A percentile compares a stretch with the other conserved stretches of the same genome.
phyloP scores from a whole-genome alignment of 1,140 invertebrate genomes.

The Helicoverpa zea region DNA sequence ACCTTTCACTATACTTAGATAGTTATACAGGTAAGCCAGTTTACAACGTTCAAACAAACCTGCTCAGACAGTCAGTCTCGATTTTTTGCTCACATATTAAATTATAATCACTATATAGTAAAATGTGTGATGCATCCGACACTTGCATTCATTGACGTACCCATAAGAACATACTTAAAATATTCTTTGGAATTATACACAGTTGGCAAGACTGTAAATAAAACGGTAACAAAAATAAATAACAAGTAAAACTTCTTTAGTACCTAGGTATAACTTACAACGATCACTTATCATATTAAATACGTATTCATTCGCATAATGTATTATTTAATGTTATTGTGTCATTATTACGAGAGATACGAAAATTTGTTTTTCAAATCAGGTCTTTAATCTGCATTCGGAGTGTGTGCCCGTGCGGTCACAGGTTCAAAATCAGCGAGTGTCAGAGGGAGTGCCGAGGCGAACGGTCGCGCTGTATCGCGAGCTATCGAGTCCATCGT shows the following conservation, averaged over 20 bases:
- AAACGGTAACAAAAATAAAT: not conserved
- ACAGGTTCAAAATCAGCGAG: constrained; percentile 67
- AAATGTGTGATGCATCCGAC: too few relatives aligned
- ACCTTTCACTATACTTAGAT: constrained; percentile 16
- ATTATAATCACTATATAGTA: not conserved
- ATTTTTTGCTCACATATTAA: not conserved
- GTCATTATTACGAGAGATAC: constrained; percentile 1
- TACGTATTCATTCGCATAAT: not conserved
- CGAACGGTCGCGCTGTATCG: constrained; percentile 66
- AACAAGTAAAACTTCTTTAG: not conserved
- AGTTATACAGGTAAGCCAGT: too few relatives aligned
- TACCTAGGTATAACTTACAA: not conserved
- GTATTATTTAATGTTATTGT: not conserved
- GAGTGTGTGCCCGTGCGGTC: constrained; percentile 42
- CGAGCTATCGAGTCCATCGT: constrained; percentile 17
- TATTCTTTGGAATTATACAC: too few relatives aligned
- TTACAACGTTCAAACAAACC: too few relatives aligned
- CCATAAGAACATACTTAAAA: too few relatives aligned
- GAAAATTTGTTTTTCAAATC: not conserved
- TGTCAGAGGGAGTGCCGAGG: constrained; percentile 67
- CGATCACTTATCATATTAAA: not conserved
- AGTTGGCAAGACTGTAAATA: not conserved
- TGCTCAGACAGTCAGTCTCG: too few relatives aligned
- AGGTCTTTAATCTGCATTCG: constrained; percentile 25
- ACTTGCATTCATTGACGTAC: too few relatives aligned